phyloP scores from a whole-genome alignment of 2,113 vertebrate genomes.

The Passer domesticus region DNA sequence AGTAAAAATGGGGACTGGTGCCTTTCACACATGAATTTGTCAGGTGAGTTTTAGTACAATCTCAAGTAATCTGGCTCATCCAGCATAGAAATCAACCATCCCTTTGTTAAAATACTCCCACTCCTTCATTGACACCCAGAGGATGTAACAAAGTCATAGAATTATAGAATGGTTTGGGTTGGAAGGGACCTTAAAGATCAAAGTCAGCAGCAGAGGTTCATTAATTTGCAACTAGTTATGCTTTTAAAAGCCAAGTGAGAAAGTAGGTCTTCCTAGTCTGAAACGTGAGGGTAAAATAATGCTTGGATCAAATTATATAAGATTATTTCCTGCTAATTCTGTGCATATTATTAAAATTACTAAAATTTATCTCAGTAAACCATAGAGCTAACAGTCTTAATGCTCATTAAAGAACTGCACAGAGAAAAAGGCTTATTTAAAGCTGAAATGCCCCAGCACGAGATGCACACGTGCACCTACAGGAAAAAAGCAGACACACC shows the following conservation, averaged over 20 bases:
- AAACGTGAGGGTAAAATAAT: neutral
- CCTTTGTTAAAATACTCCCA: fast-evolving
- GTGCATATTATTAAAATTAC: neutral
- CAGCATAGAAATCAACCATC: fast-evolving
- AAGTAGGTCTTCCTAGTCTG: neutral
- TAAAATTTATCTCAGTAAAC: neutral
- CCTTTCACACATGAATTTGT: neutral
- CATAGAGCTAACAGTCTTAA: neutral
- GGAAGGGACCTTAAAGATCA: neutral
- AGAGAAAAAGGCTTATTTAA: neutral
- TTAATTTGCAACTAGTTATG: neutral
- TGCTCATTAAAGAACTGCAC: neutral
- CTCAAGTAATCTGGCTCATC: neutral
- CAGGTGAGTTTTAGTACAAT: neutral
- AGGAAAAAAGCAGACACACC: neutral
- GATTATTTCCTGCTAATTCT: neutral
- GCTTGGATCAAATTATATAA: neutral
- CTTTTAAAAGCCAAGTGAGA: neutral
- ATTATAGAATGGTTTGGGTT: neutral
- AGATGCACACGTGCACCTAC: neutral
- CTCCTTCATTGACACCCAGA: neutral
- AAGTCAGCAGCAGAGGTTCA: neutral
- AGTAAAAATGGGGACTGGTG: neutral
- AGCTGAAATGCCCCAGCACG: neutral
- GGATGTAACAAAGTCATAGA: neutral